phyloP scores from a whole-genome alignment of 2,113 vertebrate genomes.

The Clarias macrocephalus region DNA sequence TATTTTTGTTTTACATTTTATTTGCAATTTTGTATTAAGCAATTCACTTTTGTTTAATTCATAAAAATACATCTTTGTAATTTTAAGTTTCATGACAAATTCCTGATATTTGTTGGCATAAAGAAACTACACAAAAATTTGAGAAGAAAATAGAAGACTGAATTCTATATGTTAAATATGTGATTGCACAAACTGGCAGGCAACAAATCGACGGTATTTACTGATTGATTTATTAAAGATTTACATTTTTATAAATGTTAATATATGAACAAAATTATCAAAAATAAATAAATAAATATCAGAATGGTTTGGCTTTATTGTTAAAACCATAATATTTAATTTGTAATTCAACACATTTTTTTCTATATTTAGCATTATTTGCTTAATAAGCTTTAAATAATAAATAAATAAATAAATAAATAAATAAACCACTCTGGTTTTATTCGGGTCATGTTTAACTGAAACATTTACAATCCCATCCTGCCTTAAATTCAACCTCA shows the following conservation, averaged over 20 bases:
- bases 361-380: neutral
- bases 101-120: neutral
- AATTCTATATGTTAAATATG: neutral
- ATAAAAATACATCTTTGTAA: neutral
- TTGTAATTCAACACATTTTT: neutral
- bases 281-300: neutral
- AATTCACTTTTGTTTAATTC: too few relatives aligned
- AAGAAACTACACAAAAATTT: neutral
- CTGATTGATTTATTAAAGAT: neutral
- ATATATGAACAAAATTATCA: neutral
- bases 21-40: neutral
- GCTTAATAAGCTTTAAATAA: neutral
- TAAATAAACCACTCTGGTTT: neutral
- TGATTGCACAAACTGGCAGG: neutral
- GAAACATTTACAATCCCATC: neutral
- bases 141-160: neutral
- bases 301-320: neutral
- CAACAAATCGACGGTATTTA: neutral
- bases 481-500: slow-evolving; percentile 6
- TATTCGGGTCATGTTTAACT: neutral
- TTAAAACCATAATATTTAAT: neutral
- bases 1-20: neutral
- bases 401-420: too few relatives aligned
- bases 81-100: neutral
- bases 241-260: too few relatives aligned